Base-by-base conservation (phyloP, 1,140 invertebrate species). In the Eriocheir sinensis region DNA sequence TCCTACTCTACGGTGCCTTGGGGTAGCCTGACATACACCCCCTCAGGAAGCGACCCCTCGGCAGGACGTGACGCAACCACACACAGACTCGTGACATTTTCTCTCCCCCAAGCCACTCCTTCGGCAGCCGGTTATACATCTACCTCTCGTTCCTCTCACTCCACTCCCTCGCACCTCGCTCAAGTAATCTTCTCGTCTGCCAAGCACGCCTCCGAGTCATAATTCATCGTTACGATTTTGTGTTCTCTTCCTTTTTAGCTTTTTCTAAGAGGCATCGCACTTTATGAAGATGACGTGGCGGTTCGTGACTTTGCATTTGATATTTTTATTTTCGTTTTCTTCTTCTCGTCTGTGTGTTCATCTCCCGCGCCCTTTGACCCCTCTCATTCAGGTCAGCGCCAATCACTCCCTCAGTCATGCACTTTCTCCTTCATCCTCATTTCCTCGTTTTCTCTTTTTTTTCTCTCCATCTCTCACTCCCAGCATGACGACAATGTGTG, bases 31-130 rank as follows among this genome's bases (percentile, higher is more conserved):
- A 72, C n/a, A n/a, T 72, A n/a, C 17, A 72, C 8, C 21, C 6
- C 27, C 6, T 21, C 12, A 72, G n/a, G 27, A n/a, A 72, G 60
- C n/a, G 60, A 72, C 60, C 27, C 21, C 60, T 0, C 27, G 60
- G 27, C 60, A 72, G 17, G 60, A 72, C 60, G 27, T 72, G 60
- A 72, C 60, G 60, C 60, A 72, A 72, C 60, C 21, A 27, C 60
- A 72, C 60, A 72, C n/a, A n/a, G n/a, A n/a, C n/a, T n/a, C n/a
- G n/a, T 72, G 60, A 72, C 60, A 72, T 72, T 72, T n/a, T 72
- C 60, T 6, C 4, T n/a, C 60, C 60, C 53, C 21, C 60, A n/a
- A n/a, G 60, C 27, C 21, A 72, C 27, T 72, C 60, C 60, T 72
- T n/a, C 48, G 12, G 48, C 48, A 21, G 48, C 21, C 12, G 21